Conservation (phyloP, 2,797 vertebrate genomes). For the Spinus pinus region DNA sequence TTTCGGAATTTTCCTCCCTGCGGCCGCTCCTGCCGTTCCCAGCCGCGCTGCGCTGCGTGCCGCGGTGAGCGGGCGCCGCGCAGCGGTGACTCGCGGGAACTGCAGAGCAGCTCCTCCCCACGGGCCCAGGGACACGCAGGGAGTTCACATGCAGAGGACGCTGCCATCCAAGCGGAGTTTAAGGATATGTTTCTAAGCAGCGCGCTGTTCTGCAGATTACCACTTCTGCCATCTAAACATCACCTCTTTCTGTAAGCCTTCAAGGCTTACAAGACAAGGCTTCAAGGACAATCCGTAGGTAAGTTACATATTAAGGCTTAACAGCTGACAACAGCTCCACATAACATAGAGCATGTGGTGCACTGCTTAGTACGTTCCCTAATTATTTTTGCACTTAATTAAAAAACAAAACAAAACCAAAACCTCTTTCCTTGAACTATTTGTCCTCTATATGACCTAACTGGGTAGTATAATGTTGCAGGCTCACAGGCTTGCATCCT, state of each 20-base stretch:
- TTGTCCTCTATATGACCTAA: background rate
- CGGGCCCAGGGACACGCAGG: fast-evolving
- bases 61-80: background rate
- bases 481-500: background rate
- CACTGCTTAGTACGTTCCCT: too few species aligned
- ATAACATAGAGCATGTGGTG: fast-evolving
- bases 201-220: background rate
- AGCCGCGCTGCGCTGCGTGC: background rate
- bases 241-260: background rate
- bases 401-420: fast-evolving
- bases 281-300: background rate
- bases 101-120: fast-evolving
- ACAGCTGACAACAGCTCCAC: background rate
- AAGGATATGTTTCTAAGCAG: fast-evolving
- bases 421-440: background rate
- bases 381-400: background rate
- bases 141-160: fast-evolving
- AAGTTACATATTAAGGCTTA: background rate
- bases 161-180: fast-evolving
- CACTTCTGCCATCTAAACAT: background rate
- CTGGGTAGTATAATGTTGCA: background rate
- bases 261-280: background rate
- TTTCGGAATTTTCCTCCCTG: fast-evolving
- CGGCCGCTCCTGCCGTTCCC: fast-evolving
- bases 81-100: background rate